phyloP scores from a whole-genome alignment of 2,888 invertebrate species.

The Myathropa florea region DNA sequence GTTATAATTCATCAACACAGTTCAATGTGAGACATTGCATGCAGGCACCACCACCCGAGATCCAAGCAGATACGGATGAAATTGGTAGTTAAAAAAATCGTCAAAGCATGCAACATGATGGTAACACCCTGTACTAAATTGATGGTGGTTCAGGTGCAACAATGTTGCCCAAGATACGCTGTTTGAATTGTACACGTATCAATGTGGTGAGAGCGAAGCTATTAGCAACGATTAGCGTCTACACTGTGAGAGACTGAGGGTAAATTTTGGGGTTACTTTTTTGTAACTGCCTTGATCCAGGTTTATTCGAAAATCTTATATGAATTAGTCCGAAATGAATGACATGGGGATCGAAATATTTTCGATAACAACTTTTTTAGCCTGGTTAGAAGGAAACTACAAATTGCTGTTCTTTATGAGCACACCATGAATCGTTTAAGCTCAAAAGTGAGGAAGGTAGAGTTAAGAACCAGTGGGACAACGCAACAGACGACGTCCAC shows the following conservation, averaged over 20 bases:
- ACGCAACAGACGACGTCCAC: no score
- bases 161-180: conserved; percentile 27
- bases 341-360: no score
- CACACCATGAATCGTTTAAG: no score
- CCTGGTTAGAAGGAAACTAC: no score
- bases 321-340: no score
- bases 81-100: conserved; percentile 53
- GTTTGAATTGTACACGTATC: conserved; percentile 1
- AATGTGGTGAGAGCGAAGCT: conserved; percentile 10
- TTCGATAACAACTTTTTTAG: no score
- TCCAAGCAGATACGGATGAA: conserved; percentile 26
- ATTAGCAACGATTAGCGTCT: conserved; percentile 10
- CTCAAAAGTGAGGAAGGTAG: no score
- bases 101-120: conserved; percentile 53
- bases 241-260: conserved; percentile 7
- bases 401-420: no score
- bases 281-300: neutral
- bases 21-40: conserved; percentile 42
- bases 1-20: conserved; percentile 17
- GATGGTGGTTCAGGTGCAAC: conserved; percentile 40
- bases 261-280: neutral
- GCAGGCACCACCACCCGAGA: conserved; percentile 33
- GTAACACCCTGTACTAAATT: conserved; percentile 33
- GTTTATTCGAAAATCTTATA: no score
- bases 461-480: no score